Base-by-base conservation (phyloP, 2,888 invertebrate species). In the Melipona bicolor region DNA sequence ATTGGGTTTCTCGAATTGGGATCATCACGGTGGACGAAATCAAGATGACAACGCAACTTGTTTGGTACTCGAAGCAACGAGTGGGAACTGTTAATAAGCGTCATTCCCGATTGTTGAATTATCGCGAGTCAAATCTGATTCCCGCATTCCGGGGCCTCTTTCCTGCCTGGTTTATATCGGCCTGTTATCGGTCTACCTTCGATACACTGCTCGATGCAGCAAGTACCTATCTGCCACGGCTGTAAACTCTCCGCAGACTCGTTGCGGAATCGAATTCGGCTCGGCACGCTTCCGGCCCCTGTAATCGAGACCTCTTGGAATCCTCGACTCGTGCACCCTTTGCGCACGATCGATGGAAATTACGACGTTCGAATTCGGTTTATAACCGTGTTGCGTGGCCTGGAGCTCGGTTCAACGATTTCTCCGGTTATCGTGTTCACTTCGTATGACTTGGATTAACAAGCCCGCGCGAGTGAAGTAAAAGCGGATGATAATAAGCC, bases 191-290 rank as follows among this genome's bases (percentile, higher is more conserved):
- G 69, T 19, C 81, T 62, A 36, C 49, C 43, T 43, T 54, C 71
- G 52, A 77, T 67, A 71, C 65, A 56, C 43, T 43, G 1, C 43
- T 43, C 43, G 9, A 9, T 9, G 11, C 9, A 43, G 9, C 43
- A 43, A 43, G 43, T 9, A 73, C 78, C 67, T 76, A 73, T 73
- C 75, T 79, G 3, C 36, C 62, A 73, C 50, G 72, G 49, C 74
- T 81, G 70, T 74, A 85, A 88, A 83, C 85, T 87, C 81, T 27
- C 74, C 52, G 83, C 43, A 43, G 43, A 83, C 79, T 83, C 71
- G 83, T 71, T 79, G 79, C 81, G 65, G 77, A 82, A 87, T 86
- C 79, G 84, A 82, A 76, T 82, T 73, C 82, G 79, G 62, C 65
- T 49, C 73, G 32, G 61, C 62, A 65, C 68, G 71, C 77, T 79